These are phyloP conservation scores for Emydoidea blandingii DNA, from an alignment of 2,797 vertebrate genomes.

Conservation along the genomic window DNA sequence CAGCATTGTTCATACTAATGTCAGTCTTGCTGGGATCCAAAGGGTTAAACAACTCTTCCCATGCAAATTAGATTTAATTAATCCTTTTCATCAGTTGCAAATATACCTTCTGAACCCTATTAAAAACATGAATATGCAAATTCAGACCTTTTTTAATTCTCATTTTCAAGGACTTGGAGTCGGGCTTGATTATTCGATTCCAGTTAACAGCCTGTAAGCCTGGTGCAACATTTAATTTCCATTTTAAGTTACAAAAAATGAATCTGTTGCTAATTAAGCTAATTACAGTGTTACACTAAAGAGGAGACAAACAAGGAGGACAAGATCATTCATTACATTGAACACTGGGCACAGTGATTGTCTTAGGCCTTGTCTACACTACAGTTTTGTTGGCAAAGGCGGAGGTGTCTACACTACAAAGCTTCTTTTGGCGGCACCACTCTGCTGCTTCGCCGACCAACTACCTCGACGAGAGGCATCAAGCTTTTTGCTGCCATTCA, in stretches of 20 bases:
- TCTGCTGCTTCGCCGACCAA: too few species aligned
- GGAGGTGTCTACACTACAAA: too few species aligned
- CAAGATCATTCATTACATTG: slow-evolving; percentile 77
- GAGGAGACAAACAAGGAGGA: slow-evolving; percentile 75
- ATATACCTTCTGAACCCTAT: slow-evolving; percentile 86
- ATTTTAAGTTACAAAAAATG: slow-evolving; percentile 80
- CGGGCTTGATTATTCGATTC: slow-evolving; percentile 85
- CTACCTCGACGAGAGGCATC: too few species aligned
- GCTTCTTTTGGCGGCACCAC: too few species aligned
- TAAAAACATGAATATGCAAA: slow-evolving; percentile 88
- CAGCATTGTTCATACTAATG: neutral
- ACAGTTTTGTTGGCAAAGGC: too few species aligned
- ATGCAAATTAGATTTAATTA: slow-evolving; percentile 85
- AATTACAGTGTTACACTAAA: slow-evolving; percentile 75
- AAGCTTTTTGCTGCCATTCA: too few species aligned
- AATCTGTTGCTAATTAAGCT: slow-evolving; percentile 79
- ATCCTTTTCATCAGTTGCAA: slow-evolving; percentile 85
- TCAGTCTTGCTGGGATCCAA: slow-evolving; percentile 32
- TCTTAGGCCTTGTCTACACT: too few species aligned
- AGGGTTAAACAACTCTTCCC: slow-evolving; percentile 79
- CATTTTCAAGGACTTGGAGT: slow-evolving; percentile 83
- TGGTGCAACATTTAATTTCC: slow-evolving; percentile 85
- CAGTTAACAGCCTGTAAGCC: slow-evolving; percentile 82
- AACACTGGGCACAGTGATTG: slow-evolving; percentile 48
- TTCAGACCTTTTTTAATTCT: slow-evolving; percentile 83